These are phyloP conservation scores for Neogobius melanostomus DNA, from an alignment of 2,113 vertebrate species.

Conservation along the genomic window DNA sequence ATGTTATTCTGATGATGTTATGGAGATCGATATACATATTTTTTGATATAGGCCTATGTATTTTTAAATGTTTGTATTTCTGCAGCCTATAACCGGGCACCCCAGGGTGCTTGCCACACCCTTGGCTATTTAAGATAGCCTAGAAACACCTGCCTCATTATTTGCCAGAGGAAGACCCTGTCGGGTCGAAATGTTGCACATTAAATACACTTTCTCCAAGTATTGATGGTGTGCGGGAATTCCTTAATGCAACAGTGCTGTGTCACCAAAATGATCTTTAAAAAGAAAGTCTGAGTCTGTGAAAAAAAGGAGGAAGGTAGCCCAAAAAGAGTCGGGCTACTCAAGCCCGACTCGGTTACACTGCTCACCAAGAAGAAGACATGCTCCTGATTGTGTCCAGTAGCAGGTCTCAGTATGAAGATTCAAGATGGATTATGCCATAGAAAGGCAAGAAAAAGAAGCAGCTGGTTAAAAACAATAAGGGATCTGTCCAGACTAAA, in stretches of 20 bases:
- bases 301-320: slow-evolving; percentile 57
- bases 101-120: no score
- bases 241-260: not conserved
- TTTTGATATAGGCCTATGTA: no score
- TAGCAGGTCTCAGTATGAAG: slow-evolving; percentile 49
- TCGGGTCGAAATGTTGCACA: no score
- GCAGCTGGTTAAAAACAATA: slow-evolving; percentile 45
- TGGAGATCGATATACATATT: no score
- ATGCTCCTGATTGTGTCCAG: slow-evolving; percentile 77
- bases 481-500: slow-evolving; percentile 26
- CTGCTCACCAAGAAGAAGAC: slow-evolving; percentile 75
- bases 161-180: no score
- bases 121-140: no score
- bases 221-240: no score
- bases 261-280: not conserved
- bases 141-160: no score
- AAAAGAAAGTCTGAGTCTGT: slow-evolving; percentile 52
- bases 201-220: no score
- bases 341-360: slow-evolving; percentile 61
- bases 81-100: no score
- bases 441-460: slow-evolving; percentile 64
- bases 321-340: slow-evolving; percentile 39
- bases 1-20: no score
- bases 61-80: no score
- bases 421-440: slow-evolving; percentile 44